Evolutionary conservation across 2,113 vertebrate species (phyloP).

Genomic region (Hypocryptadius cinnamomeus): DNA sequence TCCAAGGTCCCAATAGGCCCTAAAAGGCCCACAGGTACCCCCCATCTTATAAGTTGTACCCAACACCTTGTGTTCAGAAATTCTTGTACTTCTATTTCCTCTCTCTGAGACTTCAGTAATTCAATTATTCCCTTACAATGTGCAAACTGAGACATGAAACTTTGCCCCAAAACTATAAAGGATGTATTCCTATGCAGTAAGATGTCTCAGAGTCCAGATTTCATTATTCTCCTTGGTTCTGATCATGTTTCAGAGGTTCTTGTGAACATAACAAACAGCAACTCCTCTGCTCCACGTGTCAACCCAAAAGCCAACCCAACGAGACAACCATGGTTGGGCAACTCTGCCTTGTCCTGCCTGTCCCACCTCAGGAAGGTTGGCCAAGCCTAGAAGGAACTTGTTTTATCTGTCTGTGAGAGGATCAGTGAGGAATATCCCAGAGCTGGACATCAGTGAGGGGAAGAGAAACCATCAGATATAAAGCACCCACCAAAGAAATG

Average conservation of each 20-base stretch:
- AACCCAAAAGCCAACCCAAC: neutral
- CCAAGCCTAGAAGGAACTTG: neutral
- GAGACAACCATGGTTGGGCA: neutral
- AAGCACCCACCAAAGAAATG: neutral
- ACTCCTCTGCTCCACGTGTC: neutral
- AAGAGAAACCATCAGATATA: neutral
- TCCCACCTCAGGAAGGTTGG: neutral
- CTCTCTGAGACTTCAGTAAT: neutral
- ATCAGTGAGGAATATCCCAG: neutral
- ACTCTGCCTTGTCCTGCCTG: neutral
- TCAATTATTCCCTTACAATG: neutral
- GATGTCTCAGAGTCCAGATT: neutral
- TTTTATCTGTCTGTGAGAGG: neutral
- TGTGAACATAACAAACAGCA: neutral
- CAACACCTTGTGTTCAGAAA: neutral
- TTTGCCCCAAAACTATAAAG: neutral
- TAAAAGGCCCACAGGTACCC: neutral
- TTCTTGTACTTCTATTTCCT: neutral
- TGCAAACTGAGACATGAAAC: neutral
- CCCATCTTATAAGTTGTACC: neutral
- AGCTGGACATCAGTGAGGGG: neutral
- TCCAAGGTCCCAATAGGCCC: neutral
- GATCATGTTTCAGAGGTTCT: neutral
- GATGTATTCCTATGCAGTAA: neutral
- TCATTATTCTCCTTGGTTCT: neutral